Conservation (phyloP, 23 tunicate species). For the Diplosoma virens region DNA sequence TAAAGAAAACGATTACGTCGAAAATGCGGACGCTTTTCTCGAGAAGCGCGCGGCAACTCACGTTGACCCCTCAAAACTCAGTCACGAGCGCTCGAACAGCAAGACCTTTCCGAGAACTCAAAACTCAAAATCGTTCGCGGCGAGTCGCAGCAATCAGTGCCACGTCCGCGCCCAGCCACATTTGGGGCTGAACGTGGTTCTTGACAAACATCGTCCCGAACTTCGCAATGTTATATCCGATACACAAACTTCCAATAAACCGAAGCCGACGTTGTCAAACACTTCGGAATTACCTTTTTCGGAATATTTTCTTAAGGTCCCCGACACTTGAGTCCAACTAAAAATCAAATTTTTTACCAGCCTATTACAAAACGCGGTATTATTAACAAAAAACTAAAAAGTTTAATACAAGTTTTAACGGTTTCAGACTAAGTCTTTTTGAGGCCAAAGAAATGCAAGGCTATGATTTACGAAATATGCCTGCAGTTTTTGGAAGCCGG, state of each 20-base stretch:
- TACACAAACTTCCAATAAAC: not conserved
- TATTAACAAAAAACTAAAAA: no score
- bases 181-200: slow-evolving; percentile 39
- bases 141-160: slow-evolving; percentile 25
- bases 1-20: not conserved
- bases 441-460: no score
- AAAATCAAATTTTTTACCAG: no score
- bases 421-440: no score
- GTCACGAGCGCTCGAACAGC: slow-evolving; percentile 51
- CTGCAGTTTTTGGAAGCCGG: no score
- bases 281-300: slow-evolving; percentile 60
- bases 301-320: slow-evolving; percentile 66
- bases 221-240: slow-evolving; percentile 34
- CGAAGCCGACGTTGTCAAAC: not conserved
- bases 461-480: no score
- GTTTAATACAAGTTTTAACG: no score
- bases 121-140: slow-evolving; percentile 13
- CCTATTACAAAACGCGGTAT: no score
- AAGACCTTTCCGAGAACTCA: slow-evolving; percentile 70
- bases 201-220: slow-evolving; percentile 77
- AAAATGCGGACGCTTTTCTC: slow-evolving; percentile 30
- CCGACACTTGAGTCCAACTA: no score
- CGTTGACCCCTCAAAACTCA: slow-evolving; percentile 39
- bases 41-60: slow-evolving; percentile 38
- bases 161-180: slow-evolving; percentile 83